Evolutionary conservation across 2,888 invertebrate species (phyloP), one percentile per base, ranked within the genome.

Genomic region (Electrophaes corylata): DNA sequence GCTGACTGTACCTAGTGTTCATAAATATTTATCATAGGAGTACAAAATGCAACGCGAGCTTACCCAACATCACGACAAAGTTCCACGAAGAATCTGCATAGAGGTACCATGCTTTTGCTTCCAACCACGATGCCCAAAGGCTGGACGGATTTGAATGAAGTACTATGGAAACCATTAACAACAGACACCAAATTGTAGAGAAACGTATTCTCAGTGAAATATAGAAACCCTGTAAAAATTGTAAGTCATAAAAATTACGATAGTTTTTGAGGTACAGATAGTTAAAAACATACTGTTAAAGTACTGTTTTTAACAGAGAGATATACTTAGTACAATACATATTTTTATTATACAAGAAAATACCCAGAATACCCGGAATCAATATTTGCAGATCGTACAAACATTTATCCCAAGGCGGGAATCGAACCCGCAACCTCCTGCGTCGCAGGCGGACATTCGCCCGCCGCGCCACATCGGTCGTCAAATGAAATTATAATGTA

Each of bases 61-160:
- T 44, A 44, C 44, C 44, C 44, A 29, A 44, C 44, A 29, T 44
- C 29, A 18, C 14, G 29, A 29, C 44, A 44, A 11, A 44, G 44
- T 2, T 44, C 29, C 10, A 29, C 29, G 16, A 44, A 44, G 14
- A 11, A 44, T 11, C 31, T 26, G 10, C 44, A 29, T 11, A 44
- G 16, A 18, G 44, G 44, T 29, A 12, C 31, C 44, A 44, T 29
- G 2, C 5, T 11, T 18, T 29, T 29, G 5, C 31, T 16, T 29
- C 11, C 18, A 0, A 44, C 18, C 3, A 44, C 11, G 11, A 44
- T 18, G n/a, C 6, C 4, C 18, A 6, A 6, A 10, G 8, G 20
- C 0, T 20, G 1, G 14, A 11, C 12, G 12, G 19, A 19, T 4
- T 19, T 20, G 3, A 33, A 6, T 20, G 12, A 1, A 8, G 1